A percentile compares a stretch with the other conserved stretches of the same genome.
Evolutionary conservation across 2,888 invertebrate species (phyloP).

Genomic region (Neria commutata): DNA sequence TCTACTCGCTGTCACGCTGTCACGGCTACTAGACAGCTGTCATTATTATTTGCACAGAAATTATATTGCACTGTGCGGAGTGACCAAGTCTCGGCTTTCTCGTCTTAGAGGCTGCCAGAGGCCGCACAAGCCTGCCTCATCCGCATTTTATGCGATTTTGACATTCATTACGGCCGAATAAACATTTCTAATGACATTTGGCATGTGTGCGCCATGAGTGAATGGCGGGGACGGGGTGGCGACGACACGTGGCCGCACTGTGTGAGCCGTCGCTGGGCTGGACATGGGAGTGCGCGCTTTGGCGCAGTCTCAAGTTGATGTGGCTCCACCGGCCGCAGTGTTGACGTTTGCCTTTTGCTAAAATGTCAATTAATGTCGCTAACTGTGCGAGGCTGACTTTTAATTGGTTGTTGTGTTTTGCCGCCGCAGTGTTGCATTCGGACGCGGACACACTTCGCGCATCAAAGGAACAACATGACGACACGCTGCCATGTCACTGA

Average conservation of each 20-base stretch:
- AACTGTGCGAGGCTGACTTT: slow-evolving; percentile 46
- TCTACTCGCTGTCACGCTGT: too few species aligned
- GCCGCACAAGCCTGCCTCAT: background rate
- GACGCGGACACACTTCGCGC: too few species aligned
- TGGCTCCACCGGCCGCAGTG: background rate
- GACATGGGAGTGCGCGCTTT: too few species aligned
- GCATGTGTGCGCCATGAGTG: background rate
- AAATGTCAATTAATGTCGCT: slow-evolving; percentile 57
- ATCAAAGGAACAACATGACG: too few species aligned
- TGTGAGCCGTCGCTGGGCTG: too few species aligned
- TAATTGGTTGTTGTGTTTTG: slow-evolving; percentile 41
- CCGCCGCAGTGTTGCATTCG: too few species aligned
- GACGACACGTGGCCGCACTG: background rate
- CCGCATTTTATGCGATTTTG: slow-evolving; percentile 10
- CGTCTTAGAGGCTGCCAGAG: too few species aligned
- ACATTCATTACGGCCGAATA: slow-evolving; percentile 11
- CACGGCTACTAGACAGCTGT: slow-evolving; percentile 3
- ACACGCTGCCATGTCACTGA: too few species aligned
- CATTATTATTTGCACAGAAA: slow-evolving; percentile 9
- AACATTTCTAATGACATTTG: slow-evolving; percentile 16
- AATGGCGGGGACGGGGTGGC: background rate
- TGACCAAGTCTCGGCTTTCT: background rate
- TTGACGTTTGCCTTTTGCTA: slow-evolving; percentile 37
- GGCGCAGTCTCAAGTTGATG: too few species aligned
- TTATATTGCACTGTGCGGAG: slow-evolving; percentile 33